Evolutionary conservation across 2,797 vertebrate species (phyloP).

Genomic region (Channallabes apus): DNA sequence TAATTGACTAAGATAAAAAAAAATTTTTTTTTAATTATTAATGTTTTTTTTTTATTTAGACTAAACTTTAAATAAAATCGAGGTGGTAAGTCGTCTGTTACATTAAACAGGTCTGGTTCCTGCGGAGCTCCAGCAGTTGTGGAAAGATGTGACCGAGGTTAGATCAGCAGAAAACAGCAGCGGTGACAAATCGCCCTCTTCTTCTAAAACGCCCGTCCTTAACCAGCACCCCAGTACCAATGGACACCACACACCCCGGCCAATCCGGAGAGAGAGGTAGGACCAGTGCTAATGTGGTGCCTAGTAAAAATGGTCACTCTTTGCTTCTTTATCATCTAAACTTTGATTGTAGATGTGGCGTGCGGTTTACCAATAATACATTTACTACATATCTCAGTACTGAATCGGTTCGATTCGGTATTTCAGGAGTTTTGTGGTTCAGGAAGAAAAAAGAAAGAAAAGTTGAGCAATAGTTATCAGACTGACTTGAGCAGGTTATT

Average conservation of each 20-base stretch:
- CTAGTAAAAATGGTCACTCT: not conserved
- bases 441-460: slow-evolving; percentile 9
- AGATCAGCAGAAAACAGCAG: slow-evolving; percentile 73
- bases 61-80: not conserved
- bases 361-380: not conserved
- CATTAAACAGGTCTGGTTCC: slow-evolving; percentile 85
- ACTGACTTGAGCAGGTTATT: not conserved
- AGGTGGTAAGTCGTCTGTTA: not conserved
- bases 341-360: too few relatives aligned
- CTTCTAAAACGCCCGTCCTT: slow-evolving; percentile 78
- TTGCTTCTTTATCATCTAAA: not conserved
- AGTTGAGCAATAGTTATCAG: slow-evolving; percentile 27
- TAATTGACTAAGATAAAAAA: not conserved
- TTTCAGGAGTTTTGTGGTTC: slow-evolving; percentile 7
- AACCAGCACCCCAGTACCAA: slow-evolving; percentile 85
- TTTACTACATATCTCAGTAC: not conserved
- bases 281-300: not conserved
- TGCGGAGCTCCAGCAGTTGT: slow-evolving; percentile 85
- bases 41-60: not conserved
- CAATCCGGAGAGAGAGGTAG: slow-evolving; percentile 70
- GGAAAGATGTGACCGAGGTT: slow-evolving; percentile 81
- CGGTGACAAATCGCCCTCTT: slow-evolving; percentile 71
- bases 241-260: slow-evolving; percentile 74
- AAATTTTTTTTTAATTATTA: too few relatives aligned
- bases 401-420: not conserved